phyloP scores from a whole-genome alignment of 2,888 invertebrate genomes.

The Ophioninae sp. region DNA sequence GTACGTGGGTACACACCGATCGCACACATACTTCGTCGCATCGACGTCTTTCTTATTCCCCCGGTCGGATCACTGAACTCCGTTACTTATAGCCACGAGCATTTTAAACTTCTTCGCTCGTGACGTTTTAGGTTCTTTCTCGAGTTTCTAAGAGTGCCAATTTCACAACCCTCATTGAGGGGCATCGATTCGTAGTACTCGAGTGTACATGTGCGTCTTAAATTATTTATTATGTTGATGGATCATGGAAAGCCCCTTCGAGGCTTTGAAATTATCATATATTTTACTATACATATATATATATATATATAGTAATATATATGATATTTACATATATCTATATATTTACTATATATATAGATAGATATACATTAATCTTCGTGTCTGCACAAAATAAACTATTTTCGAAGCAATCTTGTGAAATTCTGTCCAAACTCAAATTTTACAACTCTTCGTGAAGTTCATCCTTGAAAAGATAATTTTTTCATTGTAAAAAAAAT shows the following conservation, averaged over 20 bases:
- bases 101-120: slow-evolving; percentile 19
- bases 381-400: slow-evolving; percentile 36
- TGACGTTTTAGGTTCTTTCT: slow-evolving; percentile 38
- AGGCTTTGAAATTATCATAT: slow-evolving; percentile 12
- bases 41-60: slow-evolving; percentile 56
- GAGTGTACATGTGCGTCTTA: background rate
- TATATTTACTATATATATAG: too few relatives aligned
- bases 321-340: slow-evolving; percentile 9
- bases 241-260: slow-evolving; percentile 24
- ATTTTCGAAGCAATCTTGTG: slow-evolving; percentile 16
- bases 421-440: slow-evolving; percentile 26
- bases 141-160: slow-evolving; percentile 3
- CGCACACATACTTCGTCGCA: slow-evolving; percentile 22
- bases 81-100: slow-evolving; percentile 54
- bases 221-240: slow-evolving; percentile 35
- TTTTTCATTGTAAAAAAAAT: background rate
- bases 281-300: slow-evolving; percentile 16
- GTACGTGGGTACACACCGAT: background rate
- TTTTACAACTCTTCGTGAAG: background rate
- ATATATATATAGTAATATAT: too few relatives aligned
- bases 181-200: background rate
- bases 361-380: background rate
- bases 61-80: slow-evolving; percentile 59
- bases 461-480: background rate
- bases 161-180: slow-evolving; percentile 1